Percentiles rank a stretch among this genome's conserved stretches.
phyloP scores from a whole-genome alignment of 92 coral and sea anemone genomes.

The Parazoanthus atlanticus region DNA sequence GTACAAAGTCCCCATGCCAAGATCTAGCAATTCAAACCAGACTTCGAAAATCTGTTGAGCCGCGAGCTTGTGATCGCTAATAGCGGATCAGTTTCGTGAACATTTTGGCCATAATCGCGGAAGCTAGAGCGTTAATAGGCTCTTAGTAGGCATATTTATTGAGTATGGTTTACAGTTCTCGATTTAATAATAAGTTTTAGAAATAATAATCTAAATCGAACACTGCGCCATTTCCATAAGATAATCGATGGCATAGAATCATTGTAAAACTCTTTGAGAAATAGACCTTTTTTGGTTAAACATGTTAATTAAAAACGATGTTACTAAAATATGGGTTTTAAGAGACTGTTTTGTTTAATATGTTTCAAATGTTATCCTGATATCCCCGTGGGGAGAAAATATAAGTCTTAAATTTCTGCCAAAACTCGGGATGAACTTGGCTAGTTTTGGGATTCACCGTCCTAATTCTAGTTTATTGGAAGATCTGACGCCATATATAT shows the following conservation, averaged over 20 bases:
- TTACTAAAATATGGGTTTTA: not conserved
- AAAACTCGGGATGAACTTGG: no score
- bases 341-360: not conserved
- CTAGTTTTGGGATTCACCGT: not conserved
- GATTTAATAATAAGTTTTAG: not conserved
- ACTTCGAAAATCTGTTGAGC: not conserved
- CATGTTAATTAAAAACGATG: not conserved
- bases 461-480: not conserved
- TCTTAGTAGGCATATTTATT: constrained; percentile 33
- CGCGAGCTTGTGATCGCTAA: not conserved
- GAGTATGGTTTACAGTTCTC: not conserved
- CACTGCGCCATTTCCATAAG: not conserved
- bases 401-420: no score
- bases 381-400: not conserved
- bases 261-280: not conserved
- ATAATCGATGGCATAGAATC: not conserved
- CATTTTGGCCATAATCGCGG: constrained; percentile 32
- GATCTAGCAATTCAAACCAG: not conserved
- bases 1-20: not conserved
- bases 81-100: not conserved
- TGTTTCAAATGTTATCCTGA: not conserved
- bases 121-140: constrained; percentile 2
- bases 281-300: no score
- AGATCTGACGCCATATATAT: not conserved
- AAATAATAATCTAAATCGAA: not conserved